Conservation (phyloP, 2,113 vertebrate genomes). For the Syngnathus typhle region DNA sequence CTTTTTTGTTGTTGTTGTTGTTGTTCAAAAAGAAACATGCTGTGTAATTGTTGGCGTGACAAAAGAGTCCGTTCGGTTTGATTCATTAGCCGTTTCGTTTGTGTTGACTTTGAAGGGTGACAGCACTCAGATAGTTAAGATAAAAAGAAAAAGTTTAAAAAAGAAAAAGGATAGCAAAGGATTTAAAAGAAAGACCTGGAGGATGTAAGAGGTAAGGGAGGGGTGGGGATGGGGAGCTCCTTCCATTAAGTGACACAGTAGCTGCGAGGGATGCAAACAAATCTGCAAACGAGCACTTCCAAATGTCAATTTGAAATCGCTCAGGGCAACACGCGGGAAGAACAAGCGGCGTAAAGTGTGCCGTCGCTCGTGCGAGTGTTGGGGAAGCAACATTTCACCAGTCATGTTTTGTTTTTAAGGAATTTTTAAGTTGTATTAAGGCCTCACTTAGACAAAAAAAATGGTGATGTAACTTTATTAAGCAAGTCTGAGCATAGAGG, state of each 20-base stretch:
- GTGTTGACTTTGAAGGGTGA: neutral
- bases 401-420: no score
- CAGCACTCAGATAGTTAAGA: neutral
- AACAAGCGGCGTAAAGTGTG: neutral
- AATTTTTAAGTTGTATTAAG: no score
- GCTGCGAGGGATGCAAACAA: neutral
- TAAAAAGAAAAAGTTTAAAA: no score
- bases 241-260: neutral
- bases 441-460: no score
- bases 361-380: neutral
- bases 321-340: neutral
- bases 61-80: neutral
- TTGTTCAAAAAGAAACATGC: neutral
- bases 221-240: neutral
- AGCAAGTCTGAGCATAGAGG: no score
- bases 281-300: neutral
- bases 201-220: neutral
- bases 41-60: neutral
- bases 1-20: neutral
- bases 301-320: neutral
- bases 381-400: neutral
- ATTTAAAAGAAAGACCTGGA: neutral
- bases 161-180: neutral
- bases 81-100: neutral
- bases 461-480: no score